Evolutionary conservation across 2,888 invertebrate species (phyloP).

Genomic region (Bruchidius siliquastri): DNA sequence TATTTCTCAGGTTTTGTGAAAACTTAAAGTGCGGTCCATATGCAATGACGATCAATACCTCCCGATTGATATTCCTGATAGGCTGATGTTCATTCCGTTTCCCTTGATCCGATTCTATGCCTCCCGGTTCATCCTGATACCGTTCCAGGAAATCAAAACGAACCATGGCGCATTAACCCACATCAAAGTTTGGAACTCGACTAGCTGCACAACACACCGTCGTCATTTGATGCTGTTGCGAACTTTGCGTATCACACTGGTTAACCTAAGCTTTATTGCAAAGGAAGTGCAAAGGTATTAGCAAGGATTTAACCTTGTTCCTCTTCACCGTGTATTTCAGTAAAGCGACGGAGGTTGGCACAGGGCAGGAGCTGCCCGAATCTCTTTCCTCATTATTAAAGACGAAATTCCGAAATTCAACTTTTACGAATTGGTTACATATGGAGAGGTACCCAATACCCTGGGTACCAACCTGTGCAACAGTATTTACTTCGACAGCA

Average conservation of each 20-base stretch:
- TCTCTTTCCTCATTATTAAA: too few species aligned
- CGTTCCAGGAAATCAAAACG: not conserved
- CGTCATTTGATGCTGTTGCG: conserved; percentile 6
- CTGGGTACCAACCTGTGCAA: too few species aligned
- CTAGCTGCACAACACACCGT: conserved; percentile 4
- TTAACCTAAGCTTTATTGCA: conserved; percentile 38
- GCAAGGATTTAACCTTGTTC: conserved; percentile 31
- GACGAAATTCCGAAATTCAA: too few species aligned
- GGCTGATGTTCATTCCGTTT: not conserved
- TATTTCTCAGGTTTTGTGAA: too few species aligned
- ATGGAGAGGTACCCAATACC: too few species aligned
- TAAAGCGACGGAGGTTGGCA: not conserved
- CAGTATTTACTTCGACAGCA: too few species aligned
- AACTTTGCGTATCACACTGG: conserved; percentile 24
- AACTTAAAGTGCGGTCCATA: too few species aligned
- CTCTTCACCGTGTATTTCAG: conserved; percentile 4
- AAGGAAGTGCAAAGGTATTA: conserved; percentile 38
- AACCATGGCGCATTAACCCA: conserved; percentile 13
- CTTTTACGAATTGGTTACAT: too few species aligned
- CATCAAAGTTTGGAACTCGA: conserved; percentile 22
- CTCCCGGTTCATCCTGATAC: not conserved
- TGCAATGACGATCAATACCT: too few species aligned
- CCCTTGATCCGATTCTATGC: not conserved
- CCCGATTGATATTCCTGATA: too few species aligned
- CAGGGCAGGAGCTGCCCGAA: not conserved